phyloP scores from a whole-genome alignment of 1,140 invertebrate genomes.

The Eufriesea mexicana region DNA sequence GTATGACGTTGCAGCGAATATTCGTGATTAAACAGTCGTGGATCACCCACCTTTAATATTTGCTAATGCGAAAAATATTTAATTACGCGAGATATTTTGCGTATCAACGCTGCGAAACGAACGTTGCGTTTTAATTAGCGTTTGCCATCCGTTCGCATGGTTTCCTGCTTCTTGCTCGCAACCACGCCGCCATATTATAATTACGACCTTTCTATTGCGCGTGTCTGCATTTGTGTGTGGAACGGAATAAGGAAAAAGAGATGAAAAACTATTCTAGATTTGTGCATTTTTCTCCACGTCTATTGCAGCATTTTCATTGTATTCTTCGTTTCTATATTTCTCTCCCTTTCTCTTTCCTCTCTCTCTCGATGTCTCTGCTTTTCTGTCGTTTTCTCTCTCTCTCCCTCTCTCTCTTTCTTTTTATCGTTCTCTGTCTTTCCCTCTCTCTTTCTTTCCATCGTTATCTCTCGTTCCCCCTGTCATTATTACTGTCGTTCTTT shows the following conservation, averaged over 20 bases:
- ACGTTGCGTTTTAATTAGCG: conserved; percentile 9
- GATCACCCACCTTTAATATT: conserved; percentile 6
- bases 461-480: too few relatives aligned
- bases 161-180: background rate
- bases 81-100: conserved; percentile 6
- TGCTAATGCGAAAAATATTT: conserved; percentile 3
- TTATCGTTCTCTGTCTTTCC: too few relatives aligned
- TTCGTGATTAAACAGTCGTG: conserved; percentile 21
- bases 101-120: background rate
- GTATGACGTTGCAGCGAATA: background rate
- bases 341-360: too few relatives aligned
- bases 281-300: too few relatives aligned
- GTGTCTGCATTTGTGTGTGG: background rate
- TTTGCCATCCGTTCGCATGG: background rate
- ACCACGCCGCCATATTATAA: background rate
- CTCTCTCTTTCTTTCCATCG: too few relatives aligned
- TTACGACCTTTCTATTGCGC: background rate
- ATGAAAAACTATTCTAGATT: too few relatives aligned
- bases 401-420: too few relatives aligned
- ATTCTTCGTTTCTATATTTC: too few relatives aligned
- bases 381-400: too few relatives aligned
- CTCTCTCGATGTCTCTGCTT: too few relatives aligned
- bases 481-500: too few relatives aligned
- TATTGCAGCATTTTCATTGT: too few relatives aligned
- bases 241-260: background rate